Base-by-base conservation (phyloP, 1,140 invertebrate genomes). In the Phocides pigmalion region DNA sequence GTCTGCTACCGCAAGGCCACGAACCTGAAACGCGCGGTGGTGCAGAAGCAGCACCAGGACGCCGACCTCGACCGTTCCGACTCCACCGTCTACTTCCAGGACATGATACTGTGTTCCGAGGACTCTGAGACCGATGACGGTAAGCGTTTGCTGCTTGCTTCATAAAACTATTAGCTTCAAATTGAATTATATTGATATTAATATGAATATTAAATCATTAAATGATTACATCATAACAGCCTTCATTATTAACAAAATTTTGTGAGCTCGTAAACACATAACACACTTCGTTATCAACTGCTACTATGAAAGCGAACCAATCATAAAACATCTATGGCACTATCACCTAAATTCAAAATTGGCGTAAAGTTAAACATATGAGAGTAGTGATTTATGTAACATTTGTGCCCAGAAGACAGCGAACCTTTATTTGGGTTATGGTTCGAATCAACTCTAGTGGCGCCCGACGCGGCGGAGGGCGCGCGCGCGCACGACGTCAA, bases 81-180 rank as follows among this genome's bases (percentile, higher is more conserved):
- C 84, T 98, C 97, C 3, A 98, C 97, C 35, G 98, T 97, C 14
- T 98, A 97, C 85, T 98, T 97, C 84, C 97, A 98, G 88, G 97
- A 98, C 89, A 96, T 98, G 80, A 94, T 96, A 20, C 96, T 97
- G 77, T 97, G 96, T 83, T 97, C 97, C 0, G 96, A 97, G 68
- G 97, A 97, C 76, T 97, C 96, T 59, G 96, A 96, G 65, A 96
- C 95, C 22, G 96, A 97, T 82, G 97, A 97, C 85, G 96, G 96
- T 95, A 92, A 25, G 47, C 15, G 12, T n/a, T n/a, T n/a, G n/a
- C n/a, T n/a, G n/a, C n/a, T n/a, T 9, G 17, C 11, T 46, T 61
- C 47, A 19, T 35, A 25, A 44, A 35, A n/a, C n/a, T 19, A 46
- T 41, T 56, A 14, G 9, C 25, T 3, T 6, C 1, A 8, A 28